phyloP scores from a whole-genome alignment of 35 echinoderm and acorn worm species.

The Hemicentrotus pulcherrimus region DNA sequence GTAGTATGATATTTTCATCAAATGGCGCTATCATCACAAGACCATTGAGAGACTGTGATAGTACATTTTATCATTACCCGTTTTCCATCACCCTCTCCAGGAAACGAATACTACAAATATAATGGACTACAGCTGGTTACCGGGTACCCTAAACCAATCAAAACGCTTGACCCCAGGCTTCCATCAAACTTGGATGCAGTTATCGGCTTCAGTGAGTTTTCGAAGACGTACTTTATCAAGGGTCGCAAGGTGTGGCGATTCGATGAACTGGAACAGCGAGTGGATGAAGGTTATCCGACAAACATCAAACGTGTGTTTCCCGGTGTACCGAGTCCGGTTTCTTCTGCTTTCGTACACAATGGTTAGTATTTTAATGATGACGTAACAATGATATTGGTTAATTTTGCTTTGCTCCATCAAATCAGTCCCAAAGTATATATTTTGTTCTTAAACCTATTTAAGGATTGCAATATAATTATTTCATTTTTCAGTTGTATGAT shows the following conservation, averaged over 20 bases:
- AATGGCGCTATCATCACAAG: no score
- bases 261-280: constrained; percentile 61
- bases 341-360: constrained; percentile 68
- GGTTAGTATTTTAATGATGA: constrained; percentile 52
- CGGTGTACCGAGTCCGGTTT: constrained; percentile 74
- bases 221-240: constrained; percentile 92
- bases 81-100: constrained; percentile 28
- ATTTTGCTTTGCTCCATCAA: no score
- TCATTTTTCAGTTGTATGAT: no score
- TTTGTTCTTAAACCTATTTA: no score
- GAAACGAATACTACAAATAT: constrained; percentile 75
- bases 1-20: no score
- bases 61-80: background rate
- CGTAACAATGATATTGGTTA: background rate
- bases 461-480: no score
- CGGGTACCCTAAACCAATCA: constrained; percentile 73
- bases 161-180: constrained; percentile 56
- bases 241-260: constrained; percentile 78
- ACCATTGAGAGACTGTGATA: no score
- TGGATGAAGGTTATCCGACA: constrained; percentile 73
- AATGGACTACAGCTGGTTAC: constrained; percentile 50
- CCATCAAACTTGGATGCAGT: constrained; percentile 79
- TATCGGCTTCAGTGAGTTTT: constrained; percentile 65
- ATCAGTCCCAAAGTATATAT: no score
- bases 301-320: constrained; percentile 69